Evolutionary conservation across 1,140 invertebrate species (phyloP).

Genomic region (Zaprionus davidi): DNA sequence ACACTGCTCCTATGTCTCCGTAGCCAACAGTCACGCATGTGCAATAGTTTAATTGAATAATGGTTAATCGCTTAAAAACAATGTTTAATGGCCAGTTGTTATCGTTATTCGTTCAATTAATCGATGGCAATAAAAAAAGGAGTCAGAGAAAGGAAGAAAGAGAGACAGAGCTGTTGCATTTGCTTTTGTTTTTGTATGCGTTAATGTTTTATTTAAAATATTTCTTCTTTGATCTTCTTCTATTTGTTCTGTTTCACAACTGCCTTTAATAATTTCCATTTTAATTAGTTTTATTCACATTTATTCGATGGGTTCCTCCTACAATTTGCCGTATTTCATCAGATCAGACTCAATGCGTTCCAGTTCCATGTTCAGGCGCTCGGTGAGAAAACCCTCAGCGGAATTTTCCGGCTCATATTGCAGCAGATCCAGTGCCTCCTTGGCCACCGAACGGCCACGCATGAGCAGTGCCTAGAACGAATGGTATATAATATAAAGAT

Average conservation of each 20-base stretch:
- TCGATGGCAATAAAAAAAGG: neutral
- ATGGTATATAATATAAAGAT: neutral
- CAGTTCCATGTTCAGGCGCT: conserved; percentile 68
- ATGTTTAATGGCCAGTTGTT: neutral
- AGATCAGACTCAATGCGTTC: conserved; percentile 74
- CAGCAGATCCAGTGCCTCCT: conserved; percentile 87
- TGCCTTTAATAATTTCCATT: neutral
- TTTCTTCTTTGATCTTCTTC: conserved; percentile 56
- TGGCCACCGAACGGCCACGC: conserved; percentile 86
- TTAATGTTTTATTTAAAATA: conserved; percentile 82
- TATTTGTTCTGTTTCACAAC: conserved; percentile 16
- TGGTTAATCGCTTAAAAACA: neutral
- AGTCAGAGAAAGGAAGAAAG: neutral
- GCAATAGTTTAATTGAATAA: too few species aligned
- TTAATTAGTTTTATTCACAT: conserved; percentile 37
- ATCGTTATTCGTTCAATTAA: neutral
- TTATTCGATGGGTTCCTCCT: conserved; percentile 7
- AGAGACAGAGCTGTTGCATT: neutral
- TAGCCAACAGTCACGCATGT: too few species aligned
- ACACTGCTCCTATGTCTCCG: too few species aligned
- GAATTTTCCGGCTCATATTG: conserved; percentile 89
- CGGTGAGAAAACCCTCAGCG: conserved; percentile 89
- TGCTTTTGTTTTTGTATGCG: conserved; percentile 47
- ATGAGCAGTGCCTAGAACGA: conserved; percentile 75
- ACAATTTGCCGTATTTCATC: conserved; percentile 62